Conservation (phyloP, 2,113 vertebrate species). For the Engystomops pustulosus region DNA sequence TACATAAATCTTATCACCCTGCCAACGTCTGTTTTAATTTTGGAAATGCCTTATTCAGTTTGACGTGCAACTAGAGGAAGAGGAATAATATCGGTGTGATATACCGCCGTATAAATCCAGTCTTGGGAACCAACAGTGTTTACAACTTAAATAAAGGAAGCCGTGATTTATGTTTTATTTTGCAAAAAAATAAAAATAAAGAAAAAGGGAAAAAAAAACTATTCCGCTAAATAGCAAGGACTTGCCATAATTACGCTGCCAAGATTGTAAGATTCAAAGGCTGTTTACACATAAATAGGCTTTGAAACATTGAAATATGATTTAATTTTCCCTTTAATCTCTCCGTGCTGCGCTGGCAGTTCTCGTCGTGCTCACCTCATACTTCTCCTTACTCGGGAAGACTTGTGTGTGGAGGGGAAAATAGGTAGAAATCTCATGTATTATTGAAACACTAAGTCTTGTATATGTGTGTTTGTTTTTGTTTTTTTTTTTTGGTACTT, state of each 20-base stretch:
- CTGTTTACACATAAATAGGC: constrained; percentile 31
- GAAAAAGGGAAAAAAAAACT: no score
- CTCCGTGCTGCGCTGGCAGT: constrained; percentile 27
- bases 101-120: background rate
- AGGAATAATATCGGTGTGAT: background rate
- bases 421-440: no score
- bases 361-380: constrained; percentile 12
- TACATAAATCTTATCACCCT: background rate
- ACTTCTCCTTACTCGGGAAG: background rate
- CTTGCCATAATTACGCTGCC: constrained; percentile 20
- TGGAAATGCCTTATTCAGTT: background rate
- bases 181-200: background rate
- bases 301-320: constrained; percentile 55
- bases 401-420: background rate
- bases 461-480: no score
- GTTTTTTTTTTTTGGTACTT: no score
- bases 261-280: constrained; percentile 34
- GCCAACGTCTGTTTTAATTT: constrained; percentile 6
- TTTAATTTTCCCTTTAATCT: constrained; percentile 57
- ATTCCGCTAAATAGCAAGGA: background rate
- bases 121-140: background rate
- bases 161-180: background rate
- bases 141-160: background rate
- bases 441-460: no score
- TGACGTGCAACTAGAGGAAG: background rate